These are phyloP conservation scores for Malaclemys terrapin DNA, from an alignment of 2,113 vertebrate species.

Conservation along the genomic window DNA sequence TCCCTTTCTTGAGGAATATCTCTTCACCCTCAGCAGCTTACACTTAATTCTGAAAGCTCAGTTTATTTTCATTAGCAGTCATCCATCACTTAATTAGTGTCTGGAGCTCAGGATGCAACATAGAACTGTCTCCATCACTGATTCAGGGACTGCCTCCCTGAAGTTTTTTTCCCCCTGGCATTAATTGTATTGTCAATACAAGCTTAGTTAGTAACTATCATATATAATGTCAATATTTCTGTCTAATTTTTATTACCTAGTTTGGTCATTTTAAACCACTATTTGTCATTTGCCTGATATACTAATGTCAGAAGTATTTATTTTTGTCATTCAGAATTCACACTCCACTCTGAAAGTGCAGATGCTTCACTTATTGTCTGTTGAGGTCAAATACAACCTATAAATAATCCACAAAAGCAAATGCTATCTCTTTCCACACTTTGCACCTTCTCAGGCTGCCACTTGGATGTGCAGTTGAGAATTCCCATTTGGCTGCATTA, in stretches of 20 bases:
- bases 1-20: background rate
- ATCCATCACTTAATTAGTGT: background rate
- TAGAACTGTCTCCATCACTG: background rate
- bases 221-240: background rate
- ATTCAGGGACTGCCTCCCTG: background rate
- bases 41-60: background rate
- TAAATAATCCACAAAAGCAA: conserved; percentile 16
- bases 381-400: background rate
- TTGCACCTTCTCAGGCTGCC: background rate
- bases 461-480: background rate
- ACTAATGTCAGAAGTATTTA: background rate
- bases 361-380: background rate
- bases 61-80: background rate
- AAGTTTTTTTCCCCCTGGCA: background rate
- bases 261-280: background rate
- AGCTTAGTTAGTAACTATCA: background rate
- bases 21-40: background rate
- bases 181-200: background rate
- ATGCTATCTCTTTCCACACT: background rate
- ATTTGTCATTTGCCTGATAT: background rate
- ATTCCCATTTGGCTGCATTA: background rate
- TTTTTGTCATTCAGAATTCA: background rate
- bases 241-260: background rate
- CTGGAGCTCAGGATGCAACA: background rate
- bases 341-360: background rate